Percentiles rank a stretch among this genome's conserved stretches.
Evolutionary conservation across 1,140 invertebrate species (phyloP).

Genomic region (Leptopilina boulardi): DNA sequence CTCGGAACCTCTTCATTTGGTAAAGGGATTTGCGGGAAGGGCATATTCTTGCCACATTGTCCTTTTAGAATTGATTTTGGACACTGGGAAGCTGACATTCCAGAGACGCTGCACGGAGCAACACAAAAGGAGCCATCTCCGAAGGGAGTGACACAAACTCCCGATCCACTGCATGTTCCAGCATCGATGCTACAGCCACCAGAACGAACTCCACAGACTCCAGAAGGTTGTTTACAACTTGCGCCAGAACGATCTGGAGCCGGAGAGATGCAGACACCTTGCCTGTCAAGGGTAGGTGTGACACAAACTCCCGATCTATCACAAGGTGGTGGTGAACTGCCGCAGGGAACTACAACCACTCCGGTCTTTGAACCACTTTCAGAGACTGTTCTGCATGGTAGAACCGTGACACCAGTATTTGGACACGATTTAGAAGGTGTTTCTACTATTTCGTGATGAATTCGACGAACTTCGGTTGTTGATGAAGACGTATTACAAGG

Average conservation of each 20-base stretch:
- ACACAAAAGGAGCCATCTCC: slow-evolving; percentile 62
- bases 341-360: slow-evolving; percentile 70
- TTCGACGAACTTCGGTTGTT: slow-evolving; percentile 63
- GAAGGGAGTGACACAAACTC: slow-evolving; percentile 62
- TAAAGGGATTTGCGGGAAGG: slow-evolving; percentile 71
- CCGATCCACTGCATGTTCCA: slow-evolving; percentile 57
- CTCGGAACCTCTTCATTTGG: slow-evolving; percentile 54
- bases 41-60: slow-evolving; percentile 57
- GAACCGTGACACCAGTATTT: slow-evolving; percentile 68
- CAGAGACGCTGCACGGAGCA: slow-evolving; percentile 62
- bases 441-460: slow-evolving; percentile 60
- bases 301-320: slow-evolving; percentile 66
- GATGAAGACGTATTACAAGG: slow-evolving; percentile 51
- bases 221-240: slow-evolving; percentile 60
- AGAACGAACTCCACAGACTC: slow-evolving; percentile 64
- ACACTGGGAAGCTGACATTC: slow-evolving; percentile 57
- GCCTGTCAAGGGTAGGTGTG: slow-evolving; percentile 65
- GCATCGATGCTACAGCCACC: slow-evolving; percentile 61
- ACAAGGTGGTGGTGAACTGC: slow-evolving; percentile 54
- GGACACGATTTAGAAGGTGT: slow-evolving; percentile 57
- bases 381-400: slow-evolving; percentile 68
- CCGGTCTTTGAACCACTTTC: slow-evolving; percentile 65
- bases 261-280: slow-evolving; percentile 68
- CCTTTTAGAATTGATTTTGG: slow-evolving; percentile 60
- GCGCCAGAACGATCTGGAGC: slow-evolving; percentile 60